Evolutionary conservation across 2,888 invertebrate species (phyloP), one percentile per base, ranked within the genome.

Genomic region (Ichneumoninae sp.): DNA sequence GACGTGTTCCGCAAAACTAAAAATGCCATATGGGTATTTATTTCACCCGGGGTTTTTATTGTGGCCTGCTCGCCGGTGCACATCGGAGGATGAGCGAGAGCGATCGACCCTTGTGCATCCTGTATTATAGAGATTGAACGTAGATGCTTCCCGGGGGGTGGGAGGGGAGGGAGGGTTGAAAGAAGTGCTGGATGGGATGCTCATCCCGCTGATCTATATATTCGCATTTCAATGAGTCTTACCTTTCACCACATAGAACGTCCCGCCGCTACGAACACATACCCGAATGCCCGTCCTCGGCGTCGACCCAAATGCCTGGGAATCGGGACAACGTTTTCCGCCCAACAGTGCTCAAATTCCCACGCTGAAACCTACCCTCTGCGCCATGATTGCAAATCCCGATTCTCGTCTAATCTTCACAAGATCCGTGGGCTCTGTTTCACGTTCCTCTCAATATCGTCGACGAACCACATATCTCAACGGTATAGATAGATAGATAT

Each of bases 151-250:
- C 2, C 74, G 65, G 3, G 1, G 44, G 30, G 75, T 5, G 33
- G 33, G 6, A 4, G 33, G 33, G 33, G 6, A 6, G 33, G 5
- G 19, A 1, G 3, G 40, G 40, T 10, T 52, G 52, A 63, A 65
- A 79, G 81, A 66, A 79, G 50, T 54, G 44, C 81, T 75, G 79
- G 79, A 47, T 57, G 83, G 75, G 52, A 73, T 71, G 36, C 71
- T 69, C 30, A 69, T 22, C 63, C 54, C 50, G 8, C 79, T 75
- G 87, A 89, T 90, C 90, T 89, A 90, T 90, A 83, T 78, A 88
- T 86, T 86, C 88, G 71, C 87, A 83, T 89, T 90, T 85, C 60
- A 13, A 70, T n/a, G 40, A 40, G 40, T 40, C 63, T 52, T 60
- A 69, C 69, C 60, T 52, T 40, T 68, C 44, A n/a, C 63, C 8